Evolutionary conservation across 2,888 invertebrate species (phyloP), one percentile per base, ranked within the genome.

Genomic region (Lasioglossum calceatum): DNA sequence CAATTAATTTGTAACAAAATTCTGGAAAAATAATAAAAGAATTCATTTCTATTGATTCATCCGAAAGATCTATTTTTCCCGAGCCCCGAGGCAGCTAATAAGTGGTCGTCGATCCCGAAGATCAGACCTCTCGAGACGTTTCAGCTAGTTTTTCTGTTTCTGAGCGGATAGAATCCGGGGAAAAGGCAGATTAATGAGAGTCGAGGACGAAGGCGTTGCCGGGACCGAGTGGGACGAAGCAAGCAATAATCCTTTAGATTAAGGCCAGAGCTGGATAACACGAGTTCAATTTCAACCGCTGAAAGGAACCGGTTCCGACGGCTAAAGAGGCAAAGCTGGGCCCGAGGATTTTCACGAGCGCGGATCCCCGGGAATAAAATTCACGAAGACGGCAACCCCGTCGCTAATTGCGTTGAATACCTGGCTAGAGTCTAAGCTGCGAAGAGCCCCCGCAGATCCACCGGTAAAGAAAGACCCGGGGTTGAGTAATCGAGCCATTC

Each of bases 181-280:
- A 1, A 32, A 32, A 27, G 61, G 27, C 61, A 64, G 61, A 64
- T 64, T 64, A 64, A 64, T 64, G 61, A 32, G 27, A 4, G 61
- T 7, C 39, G 36, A 4, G 64, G 73, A 58, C 73, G 64, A 77
- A 81, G 77, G 61, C 42, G 81, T 42, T 44, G 27, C 42, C 42
- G 2, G 44, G 72, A 19, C 32, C 12, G 76, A 61, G 78, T 44
- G 32, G n/a, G 50, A 72, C 27, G 81, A 76, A 83, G 79, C 81
- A 82, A 90, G 90, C 87, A 88, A 88, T 87, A 91, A 91, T 91
- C 90, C 84, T 86, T 88, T 86, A 80, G 85, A 91, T 91, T 83
- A 91, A 91, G 84, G 88, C 85, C 84, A 58, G 81, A 74, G 82
- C 77, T 74, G 76, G 87, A 90, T 91, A 87, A 87, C 81, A 81